Percentiles rank a stretch among this genome's conserved stretches.
phyloP scores from a whole-genome alignment of 2,888 invertebrate species.

The Agapostemon virescens region DNA sequence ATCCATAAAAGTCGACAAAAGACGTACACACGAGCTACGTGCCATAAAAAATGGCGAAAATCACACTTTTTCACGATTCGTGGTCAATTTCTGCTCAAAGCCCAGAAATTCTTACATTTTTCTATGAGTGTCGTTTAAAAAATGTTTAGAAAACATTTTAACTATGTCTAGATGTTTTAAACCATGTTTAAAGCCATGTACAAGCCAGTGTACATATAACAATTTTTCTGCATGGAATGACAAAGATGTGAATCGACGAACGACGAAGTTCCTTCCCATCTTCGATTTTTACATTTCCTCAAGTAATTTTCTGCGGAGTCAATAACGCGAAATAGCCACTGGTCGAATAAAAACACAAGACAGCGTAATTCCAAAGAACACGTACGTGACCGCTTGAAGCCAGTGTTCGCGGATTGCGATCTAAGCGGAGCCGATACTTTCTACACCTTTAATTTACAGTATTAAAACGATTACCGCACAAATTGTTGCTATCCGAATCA shows the following conservation, averaged over 20 bases:
- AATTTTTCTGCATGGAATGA: background rate
- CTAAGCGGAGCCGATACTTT: constrained; percentile 19
- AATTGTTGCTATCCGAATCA: constrained; percentile 18
- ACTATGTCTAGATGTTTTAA: no score
- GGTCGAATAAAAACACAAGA: background rate
- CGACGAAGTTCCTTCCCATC: background rate
- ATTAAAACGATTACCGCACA: constrained; percentile 25
- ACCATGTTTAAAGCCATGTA: no score
- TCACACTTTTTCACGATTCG: no score
- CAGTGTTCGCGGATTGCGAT: background rate
- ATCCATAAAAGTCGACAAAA: no score
- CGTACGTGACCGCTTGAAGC: background rate
- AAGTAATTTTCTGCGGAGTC: background rate
- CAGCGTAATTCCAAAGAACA: background rate
- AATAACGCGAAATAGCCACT: background rate
- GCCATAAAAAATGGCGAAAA: no score
- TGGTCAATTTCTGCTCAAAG: no score
- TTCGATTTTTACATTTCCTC: background rate
- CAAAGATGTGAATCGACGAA: background rate
- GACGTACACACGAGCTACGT: no score
- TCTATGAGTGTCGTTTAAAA: no score
- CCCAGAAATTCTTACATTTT: no score
- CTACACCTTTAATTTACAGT: constrained; percentile 7
- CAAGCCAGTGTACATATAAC: no score
- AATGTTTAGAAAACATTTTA: no score